Evolutionary conservation across 1,140 invertebrate species (phyloP).

Genomic region (Drosophila aff.): DNA sequence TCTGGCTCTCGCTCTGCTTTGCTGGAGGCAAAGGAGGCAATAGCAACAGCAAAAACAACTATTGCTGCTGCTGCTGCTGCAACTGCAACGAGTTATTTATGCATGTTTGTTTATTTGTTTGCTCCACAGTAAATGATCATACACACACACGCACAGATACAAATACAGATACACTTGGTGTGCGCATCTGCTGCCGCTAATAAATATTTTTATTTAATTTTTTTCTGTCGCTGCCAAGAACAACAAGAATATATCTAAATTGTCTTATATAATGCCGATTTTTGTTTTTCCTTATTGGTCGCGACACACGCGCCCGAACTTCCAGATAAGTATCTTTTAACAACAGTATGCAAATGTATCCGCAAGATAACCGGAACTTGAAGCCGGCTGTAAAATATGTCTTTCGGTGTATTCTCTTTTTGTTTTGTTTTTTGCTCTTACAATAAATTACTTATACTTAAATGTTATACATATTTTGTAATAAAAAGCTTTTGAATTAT

Average conservation of each 20-base stretch:
- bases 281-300: slow-evolving; percentile 44
- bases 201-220: slow-evolving; percentile 45
- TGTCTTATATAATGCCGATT: slow-evolving; percentile 45
- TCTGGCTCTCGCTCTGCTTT: slow-evolving; percentile 57
- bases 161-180: slow-evolving; percentile 7
- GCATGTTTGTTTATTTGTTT: slow-evolving; percentile 83
- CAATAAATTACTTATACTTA: neutral
- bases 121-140: slow-evolving; percentile 80
- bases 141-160: slow-evolving; percentile 46
- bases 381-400: slow-evolving; percentile 27
- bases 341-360: slow-evolving; percentile 35
- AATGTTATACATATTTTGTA: neutral
- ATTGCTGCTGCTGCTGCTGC: slow-evolving; percentile 47
- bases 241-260: slow-evolving; percentile 43
- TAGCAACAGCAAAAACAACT: slow-evolving; percentile 24
- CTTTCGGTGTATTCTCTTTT: neutral
- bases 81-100: slow-evolving; percentile 84
- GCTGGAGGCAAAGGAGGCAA: slow-evolving; percentile 66
- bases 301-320: slow-evolving; percentile 31
- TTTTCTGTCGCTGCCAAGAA: slow-evolving; percentile 41
- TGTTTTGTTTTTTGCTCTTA: neutral
- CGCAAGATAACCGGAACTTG: slow-evolving; percentile 31
- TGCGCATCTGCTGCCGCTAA: slow-evolving; percentile 63
- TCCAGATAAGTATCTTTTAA: slow-evolving; percentile 31
- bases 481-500: neutral